phyloP scores from a whole-genome alignment of 2,113 vertebrate genomes.

The Lepus europaeus region DNA sequence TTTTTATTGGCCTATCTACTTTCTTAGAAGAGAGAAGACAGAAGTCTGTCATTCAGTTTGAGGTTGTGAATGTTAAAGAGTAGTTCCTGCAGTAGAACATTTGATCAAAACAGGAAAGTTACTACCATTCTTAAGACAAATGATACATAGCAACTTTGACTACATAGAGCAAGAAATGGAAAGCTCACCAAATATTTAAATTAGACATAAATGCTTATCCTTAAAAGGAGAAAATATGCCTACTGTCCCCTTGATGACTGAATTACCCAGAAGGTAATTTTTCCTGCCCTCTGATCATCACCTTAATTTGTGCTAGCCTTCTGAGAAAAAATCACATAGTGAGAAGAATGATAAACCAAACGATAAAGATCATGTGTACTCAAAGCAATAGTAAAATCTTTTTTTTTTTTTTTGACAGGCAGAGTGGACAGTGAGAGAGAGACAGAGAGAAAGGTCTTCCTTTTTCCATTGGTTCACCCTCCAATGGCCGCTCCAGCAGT shows the following conservation, averaged over 20 bases:
- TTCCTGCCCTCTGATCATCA: not conserved
- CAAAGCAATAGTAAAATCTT: conserved; percentile 11
- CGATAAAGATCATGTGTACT: conserved; percentile 3
- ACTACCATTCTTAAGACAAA: conserved; percentile 44
- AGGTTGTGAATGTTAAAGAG: conserved; percentile 1
- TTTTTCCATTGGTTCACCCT: no score
- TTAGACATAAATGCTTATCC: not conserved
- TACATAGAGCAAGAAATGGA: conserved; percentile 29
- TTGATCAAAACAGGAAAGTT: conserved; percentile 47
- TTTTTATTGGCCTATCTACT: conserved; percentile 54
- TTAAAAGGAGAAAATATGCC: conserved; percentile 15
- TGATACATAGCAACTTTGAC: not conserved
- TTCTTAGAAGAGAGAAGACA: conserved; percentile 22
- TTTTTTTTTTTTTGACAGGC: not conserved
- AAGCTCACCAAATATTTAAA: conserved; percentile 14
- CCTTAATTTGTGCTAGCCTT: conserved; percentile 45
- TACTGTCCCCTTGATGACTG: conserved; percentile 28
- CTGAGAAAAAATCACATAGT: conserved; percentile 41
- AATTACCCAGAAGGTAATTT: conserved; percentile 19
- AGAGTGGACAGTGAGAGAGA: no score
- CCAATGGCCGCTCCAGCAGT: no score
- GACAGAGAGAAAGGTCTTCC: no score
- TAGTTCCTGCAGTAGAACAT: not conserved
- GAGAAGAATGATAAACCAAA: conserved; percentile 47
- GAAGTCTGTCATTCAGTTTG: conserved; percentile 25